phyloP scores from a whole-genome alignment of 2,888 invertebrate species.

The Apocheima hispidaria region DNA sequence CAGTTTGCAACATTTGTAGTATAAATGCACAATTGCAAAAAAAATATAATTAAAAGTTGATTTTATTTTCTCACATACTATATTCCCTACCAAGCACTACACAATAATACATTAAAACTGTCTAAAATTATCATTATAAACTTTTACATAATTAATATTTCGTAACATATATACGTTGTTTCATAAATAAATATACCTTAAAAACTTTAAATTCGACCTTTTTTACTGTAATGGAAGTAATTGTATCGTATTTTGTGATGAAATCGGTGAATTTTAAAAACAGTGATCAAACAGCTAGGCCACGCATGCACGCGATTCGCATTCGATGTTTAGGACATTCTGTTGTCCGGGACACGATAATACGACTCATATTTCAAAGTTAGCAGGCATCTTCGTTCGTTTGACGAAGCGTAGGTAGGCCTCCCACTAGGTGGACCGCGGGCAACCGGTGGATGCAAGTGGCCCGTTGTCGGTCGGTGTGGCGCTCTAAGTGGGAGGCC shows the following conservation, averaged over 20 bases:
- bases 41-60: no score
- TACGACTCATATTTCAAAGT: neutral
- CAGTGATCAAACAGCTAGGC: conserved; percentile 10
- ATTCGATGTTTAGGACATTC: neutral
- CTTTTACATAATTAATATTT: conserved; percentile 4
- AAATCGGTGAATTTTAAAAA: conserved; percentile 4
- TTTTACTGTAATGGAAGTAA: conserved; percentile 9
- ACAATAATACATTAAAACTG: conserved; percentile 45
- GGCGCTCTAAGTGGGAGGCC: no score
- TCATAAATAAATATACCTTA: conserved; percentile 10
- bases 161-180: conserved; percentile 6
- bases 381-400: neutral
- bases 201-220: conserved; percentile 22
- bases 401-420: no score
- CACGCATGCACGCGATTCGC: neutral
- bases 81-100: conserved; percentile 1
- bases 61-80: no score
- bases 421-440: no score
- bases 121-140: conserved; percentile 47
- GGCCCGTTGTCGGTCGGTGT: no score
- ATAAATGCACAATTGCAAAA: no score
- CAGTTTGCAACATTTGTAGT: no score
- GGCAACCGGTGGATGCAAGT: no score
- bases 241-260: conserved; percentile 15
- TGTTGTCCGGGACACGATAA: neutral